These are phyloP conservation scores for Corythaeola cristata DNA, from an alignment of 2,113 vertebrate genomes.

Conservation along the genomic window DNA sequence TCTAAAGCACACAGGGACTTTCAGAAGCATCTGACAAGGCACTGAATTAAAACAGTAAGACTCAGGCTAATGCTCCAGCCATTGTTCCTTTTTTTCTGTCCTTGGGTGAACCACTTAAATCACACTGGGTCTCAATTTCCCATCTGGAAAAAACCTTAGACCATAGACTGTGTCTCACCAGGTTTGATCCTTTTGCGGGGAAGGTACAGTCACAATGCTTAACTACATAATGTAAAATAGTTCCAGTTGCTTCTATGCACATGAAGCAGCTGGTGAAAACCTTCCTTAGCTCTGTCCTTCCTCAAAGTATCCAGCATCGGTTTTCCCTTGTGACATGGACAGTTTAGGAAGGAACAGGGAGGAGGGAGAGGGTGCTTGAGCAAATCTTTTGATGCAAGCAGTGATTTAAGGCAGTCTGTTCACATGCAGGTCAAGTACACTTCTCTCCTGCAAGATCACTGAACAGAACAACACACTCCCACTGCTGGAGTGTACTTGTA, in stretches of 20 bases:
- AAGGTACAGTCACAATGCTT: not conserved
- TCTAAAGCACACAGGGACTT: not conserved
- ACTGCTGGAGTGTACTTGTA: not conserved
- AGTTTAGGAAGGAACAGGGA: not conserved
- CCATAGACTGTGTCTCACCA: not conserved
- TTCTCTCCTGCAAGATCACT: not conserved
- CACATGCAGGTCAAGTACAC: not conserved
- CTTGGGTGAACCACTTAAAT: not conserved
- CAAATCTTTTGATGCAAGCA: not conserved
- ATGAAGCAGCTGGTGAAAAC: not conserved
- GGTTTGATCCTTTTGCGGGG: not conserved
- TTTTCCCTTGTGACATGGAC: accelerated
- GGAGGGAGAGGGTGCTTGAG: not conserved
- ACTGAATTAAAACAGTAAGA: not conserved
- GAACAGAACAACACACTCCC: not conserved
- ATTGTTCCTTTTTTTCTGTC: not conserved
- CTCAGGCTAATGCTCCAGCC: not conserved
- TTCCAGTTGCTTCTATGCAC: not conserved
- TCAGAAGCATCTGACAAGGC: not conserved
- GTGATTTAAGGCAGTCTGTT: not conserved
- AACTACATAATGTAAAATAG: not conserved
- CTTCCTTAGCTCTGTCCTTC: not conserved
- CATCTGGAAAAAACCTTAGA: not conserved
- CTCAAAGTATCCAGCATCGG: not conserved
- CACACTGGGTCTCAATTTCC: not conserved